Percentiles rank a stretch among this genome's conserved stretches.
These are phyloP conservation scores for Ceratothoa steindachneri DNA, from an alignment of 2,888 invertebrate species.

Conservation along the genomic window DNA sequence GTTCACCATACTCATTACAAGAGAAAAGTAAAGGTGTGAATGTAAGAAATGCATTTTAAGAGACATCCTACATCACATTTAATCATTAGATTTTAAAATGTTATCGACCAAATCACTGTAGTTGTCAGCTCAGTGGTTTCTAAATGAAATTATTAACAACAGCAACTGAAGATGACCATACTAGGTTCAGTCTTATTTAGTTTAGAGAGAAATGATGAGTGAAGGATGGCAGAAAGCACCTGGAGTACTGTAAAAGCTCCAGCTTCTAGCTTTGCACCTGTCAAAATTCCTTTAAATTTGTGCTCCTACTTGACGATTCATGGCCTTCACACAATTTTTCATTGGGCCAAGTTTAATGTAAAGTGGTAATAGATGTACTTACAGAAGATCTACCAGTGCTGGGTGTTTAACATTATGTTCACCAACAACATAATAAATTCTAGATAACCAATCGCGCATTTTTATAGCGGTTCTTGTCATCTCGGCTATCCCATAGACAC, in stretches of 20 bases:
- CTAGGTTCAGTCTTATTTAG: conserved; percentile 7
- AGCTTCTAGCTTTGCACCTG: not conserved
- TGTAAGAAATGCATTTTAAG: not conserved
- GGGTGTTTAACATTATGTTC: conserved; percentile 2
- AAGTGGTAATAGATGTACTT: not conserved
- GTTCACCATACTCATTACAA: conserved; percentile 52
- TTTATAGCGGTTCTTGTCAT: conserved; percentile 11
- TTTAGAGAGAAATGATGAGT: conserved; percentile 8
- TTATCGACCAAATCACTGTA: not conserved
- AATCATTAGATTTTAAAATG: not conserved
- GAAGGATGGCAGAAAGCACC: not conserved
- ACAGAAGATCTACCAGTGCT: not conserved
- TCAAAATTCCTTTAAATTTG: not conserved
- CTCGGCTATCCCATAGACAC: conserved; percentile 4
- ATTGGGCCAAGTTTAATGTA: not conserved
- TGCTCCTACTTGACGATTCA: not conserved
- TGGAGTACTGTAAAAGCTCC: not conserved
- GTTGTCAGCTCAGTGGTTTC: conserved; percentile 5
- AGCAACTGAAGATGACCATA: not conserved
- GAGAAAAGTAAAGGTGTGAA: conserved; percentile 48
- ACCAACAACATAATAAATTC: conserved; percentile 6
- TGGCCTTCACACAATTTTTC: not conserved
- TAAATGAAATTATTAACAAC: not conserved
- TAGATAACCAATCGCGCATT: conserved; percentile 5
- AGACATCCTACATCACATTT: conserved; percentile 5